phyloP scores from a whole-genome alignment of 2,113 vertebrate genomes.

The Acanthisitta chloris region DNA sequence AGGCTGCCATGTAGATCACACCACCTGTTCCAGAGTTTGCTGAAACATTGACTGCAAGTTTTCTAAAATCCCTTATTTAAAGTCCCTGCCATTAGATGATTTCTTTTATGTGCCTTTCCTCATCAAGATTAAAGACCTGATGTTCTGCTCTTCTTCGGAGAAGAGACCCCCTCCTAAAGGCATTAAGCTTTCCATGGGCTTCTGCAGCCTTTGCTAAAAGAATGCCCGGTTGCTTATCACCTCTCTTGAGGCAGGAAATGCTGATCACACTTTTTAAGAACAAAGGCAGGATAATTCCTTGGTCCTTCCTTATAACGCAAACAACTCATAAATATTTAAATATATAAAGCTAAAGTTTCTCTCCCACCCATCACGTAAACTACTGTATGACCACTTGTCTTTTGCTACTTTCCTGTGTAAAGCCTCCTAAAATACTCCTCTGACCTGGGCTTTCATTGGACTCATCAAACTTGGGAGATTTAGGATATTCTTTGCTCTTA shows the following conservation, averaged over 20 bases:
- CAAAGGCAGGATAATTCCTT: constrained; percentile 45
- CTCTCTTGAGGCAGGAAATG: constrained; percentile 41
- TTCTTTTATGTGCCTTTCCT: constrained; percentile 19
- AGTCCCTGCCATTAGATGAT: neutral
- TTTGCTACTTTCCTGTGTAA: neutral
- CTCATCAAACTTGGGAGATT: neutral
- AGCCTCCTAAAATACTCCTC: neutral
- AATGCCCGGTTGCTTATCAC: constrained; percentile 47
- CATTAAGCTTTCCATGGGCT: constrained; percentile 18
- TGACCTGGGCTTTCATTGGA: neutral
- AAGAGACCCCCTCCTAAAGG: neutral
- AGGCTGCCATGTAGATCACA: neutral
- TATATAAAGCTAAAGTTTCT: neutral
- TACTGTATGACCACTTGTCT: neutral
- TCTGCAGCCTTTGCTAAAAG: constrained; percentile 30
- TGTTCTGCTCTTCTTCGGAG: neutral
- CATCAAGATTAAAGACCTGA: constrained; percentile 46
- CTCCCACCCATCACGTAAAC: neutral
- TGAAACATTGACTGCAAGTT: constrained; percentile 30
- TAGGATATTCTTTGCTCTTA: neutral
- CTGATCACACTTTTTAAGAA: constrained; percentile 54
- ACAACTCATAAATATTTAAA: constrained; percentile 53
- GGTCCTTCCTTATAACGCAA: constrained; percentile 35
- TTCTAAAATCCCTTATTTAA: constrained; percentile 35
- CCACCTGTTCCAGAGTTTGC: constrained; percentile 60